Evolutionary conservation across 1,140 invertebrate species (phyloP).

Genomic region (Pollicipes pollicipes): DNA sequence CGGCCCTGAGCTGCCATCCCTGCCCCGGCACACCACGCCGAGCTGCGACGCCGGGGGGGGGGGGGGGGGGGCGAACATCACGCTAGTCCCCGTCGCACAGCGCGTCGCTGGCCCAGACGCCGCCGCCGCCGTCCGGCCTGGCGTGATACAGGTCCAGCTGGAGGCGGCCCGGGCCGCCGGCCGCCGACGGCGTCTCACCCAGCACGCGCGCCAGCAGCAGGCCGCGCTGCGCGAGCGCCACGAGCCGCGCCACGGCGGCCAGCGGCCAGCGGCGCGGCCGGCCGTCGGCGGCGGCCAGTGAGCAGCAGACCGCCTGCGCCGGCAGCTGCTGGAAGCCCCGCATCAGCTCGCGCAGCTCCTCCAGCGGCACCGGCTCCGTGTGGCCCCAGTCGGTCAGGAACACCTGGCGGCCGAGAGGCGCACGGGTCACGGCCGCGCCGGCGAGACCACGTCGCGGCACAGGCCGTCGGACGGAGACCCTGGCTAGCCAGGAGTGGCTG

Average conservation of each 20-base stretch:
- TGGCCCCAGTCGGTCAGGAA: not conserved
- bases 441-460: too few species aligned
- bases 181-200: too few species aligned
- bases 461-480: too few species aligned
- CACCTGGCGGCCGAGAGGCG: not conserved
- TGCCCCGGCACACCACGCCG: too few species aligned
- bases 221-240: not conserved
- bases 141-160: not conserved
- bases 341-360: not conserved
- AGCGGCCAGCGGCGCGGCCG: not conserved
- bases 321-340: not conserved
- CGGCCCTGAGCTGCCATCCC: too few species aligned
- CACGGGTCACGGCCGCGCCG: too few species aligned
- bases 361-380: not conserved
- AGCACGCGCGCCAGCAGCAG: not conserved
- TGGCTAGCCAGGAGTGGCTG: too few species aligned
- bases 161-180: not conserved
- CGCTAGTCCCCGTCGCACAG: too few species aligned
- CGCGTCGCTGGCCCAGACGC: not conserved
- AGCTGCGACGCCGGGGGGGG: too few species aligned
- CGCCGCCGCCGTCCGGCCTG: not conserved
- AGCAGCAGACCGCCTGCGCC: not conserved
- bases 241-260: not conserved
- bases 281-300: not conserved
- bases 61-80: too few species aligned